These are phyloP conservation scores for Margaritifera margaritifera DNA, from an alignment of 2,888 invertebrate genomes.

Conservation along the genomic window DNA sequence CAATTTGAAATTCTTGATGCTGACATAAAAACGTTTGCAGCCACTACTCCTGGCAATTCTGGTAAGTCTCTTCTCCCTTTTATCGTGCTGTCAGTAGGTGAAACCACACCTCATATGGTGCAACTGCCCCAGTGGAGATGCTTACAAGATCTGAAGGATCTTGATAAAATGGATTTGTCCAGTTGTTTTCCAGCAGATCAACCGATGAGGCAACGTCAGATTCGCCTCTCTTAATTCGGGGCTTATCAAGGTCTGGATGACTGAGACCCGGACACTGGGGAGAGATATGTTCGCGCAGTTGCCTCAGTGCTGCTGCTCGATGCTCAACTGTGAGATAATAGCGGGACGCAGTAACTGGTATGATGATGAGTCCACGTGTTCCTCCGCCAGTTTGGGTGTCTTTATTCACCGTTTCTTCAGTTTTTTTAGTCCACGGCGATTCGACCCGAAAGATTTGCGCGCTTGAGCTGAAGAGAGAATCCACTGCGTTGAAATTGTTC, in stretches of 20 bases:
- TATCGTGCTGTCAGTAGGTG: slow-evolving; percentile 13
- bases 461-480: slow-evolving; percentile 32
- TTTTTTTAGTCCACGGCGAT: slow-evolving; percentile 35
- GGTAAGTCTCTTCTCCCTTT: slow-evolving; percentile 7
- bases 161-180: slow-evolving; percentile 20
- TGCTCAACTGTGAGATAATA: slow-evolving; percentile 36
- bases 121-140: slow-evolving; percentile 12
- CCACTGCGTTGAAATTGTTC: slow-evolving; percentile 15
- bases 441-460: slow-evolving; percentile 29
- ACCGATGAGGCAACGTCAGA: neutral
- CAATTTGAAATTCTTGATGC: slow-evolving; percentile 26
- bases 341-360: slow-evolving; percentile 21
- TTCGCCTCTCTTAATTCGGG: slow-evolving; percentile 6
- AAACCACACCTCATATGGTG: slow-evolving; percentile 10
- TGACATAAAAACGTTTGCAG: slow-evolving; percentile 20
- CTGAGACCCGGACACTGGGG: neutral
- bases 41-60: neutral
- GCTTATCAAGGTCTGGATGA: slow-evolving; percentile 4
- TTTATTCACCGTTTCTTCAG: slow-evolving; percentile 31
- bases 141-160: slow-evolving; percentile 13
- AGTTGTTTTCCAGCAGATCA: slow-evolving; percentile 18
- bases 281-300: slow-evolving; percentile 7
- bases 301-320: slow-evolving; percentile 11
- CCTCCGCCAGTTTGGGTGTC: slow-evolving; percentile 40
- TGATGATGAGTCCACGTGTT: slow-evolving; percentile 30